phyloP scores from a whole-genome alignment of 2,113 vertebrate genomes.

The Leuciscus idus region DNA sequence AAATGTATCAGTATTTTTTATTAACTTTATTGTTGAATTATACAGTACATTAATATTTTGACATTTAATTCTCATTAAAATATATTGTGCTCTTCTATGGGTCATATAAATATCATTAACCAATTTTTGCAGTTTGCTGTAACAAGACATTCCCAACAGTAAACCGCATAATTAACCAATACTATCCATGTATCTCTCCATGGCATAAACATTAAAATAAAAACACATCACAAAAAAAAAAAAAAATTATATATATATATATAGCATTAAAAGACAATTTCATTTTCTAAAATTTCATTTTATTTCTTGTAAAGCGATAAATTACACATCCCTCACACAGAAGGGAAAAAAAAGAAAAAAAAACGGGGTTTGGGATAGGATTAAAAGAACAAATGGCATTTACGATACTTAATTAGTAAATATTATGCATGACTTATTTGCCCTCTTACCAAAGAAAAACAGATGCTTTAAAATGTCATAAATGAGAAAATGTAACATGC shows the following conservation, averaged over 20 bases:
- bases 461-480: neutral
- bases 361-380: neutral
- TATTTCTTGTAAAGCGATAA: neutral
- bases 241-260: no score
- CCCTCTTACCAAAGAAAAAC: neutral
- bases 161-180: neutral
- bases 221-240: neutral
- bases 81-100: neutral
- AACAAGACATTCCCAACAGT: neutral
- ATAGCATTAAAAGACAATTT: neutral
- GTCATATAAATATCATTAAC: neutral
- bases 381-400: neutral
- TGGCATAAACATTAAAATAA: neutral
- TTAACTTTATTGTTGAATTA: neutral
- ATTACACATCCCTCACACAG: neutral
- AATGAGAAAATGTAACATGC: neutral
- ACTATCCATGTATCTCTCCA: neutral
- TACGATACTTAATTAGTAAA: neutral
- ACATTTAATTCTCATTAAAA: neutral
- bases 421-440: neutral
- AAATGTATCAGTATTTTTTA: neutral
- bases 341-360: no score
- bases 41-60: neutral
- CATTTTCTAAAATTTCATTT: constrained; percentile 9
- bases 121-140: neutral